Base-by-base conservation (phyloP, 2,797 vertebrate species). In the Streptopelia turtur region DNA sequence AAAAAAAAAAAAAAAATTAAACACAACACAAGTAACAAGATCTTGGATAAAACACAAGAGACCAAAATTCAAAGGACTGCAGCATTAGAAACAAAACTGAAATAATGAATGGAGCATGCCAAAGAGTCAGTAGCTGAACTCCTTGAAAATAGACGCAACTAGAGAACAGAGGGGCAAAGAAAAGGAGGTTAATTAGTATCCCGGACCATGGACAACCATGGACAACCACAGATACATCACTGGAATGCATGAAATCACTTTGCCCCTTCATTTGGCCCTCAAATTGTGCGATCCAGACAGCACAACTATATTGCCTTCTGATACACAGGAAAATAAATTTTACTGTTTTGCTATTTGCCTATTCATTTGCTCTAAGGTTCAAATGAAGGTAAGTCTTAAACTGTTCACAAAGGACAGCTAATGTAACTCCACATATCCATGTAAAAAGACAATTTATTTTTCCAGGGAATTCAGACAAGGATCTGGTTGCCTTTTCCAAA, bases 241-340 rank as follows among this genome's bases (percentile, higher is more conserved):
- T 90, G 95, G 95, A 96, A 97, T 96, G 95, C 95, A 91, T 93
- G 93, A 96, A 94, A 96, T 95, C 86, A 86, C 87, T 87, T 91
- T 94, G 93, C 76, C 85, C 85, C 83, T 96, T 91, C 91, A 94
- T 88, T 91, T 93, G 87, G 90, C 59, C 79, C 80, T 89, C 74
- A 88, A 91, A 88, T 66, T 90, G 70, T 69, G n/a, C 92, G 70
- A 49, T 63, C 66, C 70, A 89, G 83, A 63, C 55, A 81, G 87
- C 55, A 45, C 59, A 79, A 78, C n/a, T 82, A 13, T 11, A 91
- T 30, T 3, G 30, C 53, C 57, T 93, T 83, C 66, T 43, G 49
- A 80, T 59, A 69, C 55, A 86, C 16, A 33, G 0, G 3, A 79
- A 94, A 81, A 69, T n/a, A 86, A 61, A 59, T 86, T 52, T 56